Evolutionary conservation across 1,140 invertebrate species (phyloP).

Genomic region (Tribolium castaneum): DNA sequence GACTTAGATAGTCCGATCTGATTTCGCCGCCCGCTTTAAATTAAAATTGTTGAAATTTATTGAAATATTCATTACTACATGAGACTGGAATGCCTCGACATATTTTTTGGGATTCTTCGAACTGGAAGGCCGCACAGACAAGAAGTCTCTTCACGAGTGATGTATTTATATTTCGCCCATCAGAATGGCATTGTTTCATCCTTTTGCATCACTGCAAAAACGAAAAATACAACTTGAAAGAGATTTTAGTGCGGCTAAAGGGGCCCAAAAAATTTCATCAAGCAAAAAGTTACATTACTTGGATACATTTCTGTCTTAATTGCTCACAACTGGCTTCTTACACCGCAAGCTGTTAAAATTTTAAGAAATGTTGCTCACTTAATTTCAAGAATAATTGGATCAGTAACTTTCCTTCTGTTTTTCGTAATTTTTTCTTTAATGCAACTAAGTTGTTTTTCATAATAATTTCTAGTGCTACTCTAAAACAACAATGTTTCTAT

Average conservation of each 20-base stretch:
- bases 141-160: conserved; percentile 9
- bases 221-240: neutral
- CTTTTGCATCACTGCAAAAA: neutral
- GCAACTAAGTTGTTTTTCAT: too few relatives aligned
- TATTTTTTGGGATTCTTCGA: conserved; percentile 53
- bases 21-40: conserved; percentile 19
- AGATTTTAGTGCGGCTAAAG: neutral
- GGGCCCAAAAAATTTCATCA: too few relatives aligned
- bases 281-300: too few relatives aligned
- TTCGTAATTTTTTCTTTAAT: too few relatives aligned
- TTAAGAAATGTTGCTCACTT: too few relatives aligned
- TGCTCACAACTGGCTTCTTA: too few relatives aligned
- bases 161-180: conserved; percentile 29
- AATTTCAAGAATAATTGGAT: too few relatives aligned
- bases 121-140: conserved; percentile 31
- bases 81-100: conserved; percentile 51
- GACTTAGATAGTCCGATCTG: neutral
- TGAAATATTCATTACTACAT: conserved; percentile 59
- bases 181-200: conserved; percentile 1
- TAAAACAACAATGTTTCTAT: too few relatives aligned
- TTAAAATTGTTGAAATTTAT: conserved; percentile 52
- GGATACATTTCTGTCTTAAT: too few relatives aligned
- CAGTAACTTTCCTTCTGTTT: too few relatives aligned
- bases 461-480: too few relatives aligned
- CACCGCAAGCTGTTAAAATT: too few relatives aligned